Conservation (phyloP, 2,797 vertebrate genomes). For the Ctenosaura bakeri region DNA sequence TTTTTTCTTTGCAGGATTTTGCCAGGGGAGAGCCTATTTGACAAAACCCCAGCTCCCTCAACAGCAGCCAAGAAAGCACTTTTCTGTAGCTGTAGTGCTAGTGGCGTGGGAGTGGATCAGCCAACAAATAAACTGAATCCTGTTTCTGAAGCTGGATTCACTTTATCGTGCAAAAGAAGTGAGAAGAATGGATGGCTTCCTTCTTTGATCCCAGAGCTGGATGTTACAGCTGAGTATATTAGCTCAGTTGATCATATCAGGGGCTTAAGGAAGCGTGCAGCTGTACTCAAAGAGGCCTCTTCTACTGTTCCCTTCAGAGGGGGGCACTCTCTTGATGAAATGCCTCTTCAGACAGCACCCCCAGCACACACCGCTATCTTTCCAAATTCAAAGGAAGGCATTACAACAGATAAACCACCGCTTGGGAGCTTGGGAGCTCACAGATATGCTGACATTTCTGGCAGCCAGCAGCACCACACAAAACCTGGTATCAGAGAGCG, state of each 20-base stretch:
- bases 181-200: slow-evolving; percentile 74
- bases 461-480: slow-evolving; percentile 10
- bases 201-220: slow-evolving; percentile 86
- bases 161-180: slow-evolving; percentile 79
- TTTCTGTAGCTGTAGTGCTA: slow-evolving; percentile 83
- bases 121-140: slow-evolving; percentile 63
- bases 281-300: slow-evolving; percentile 49
- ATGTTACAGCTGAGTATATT: slow-evolving; percentile 87
- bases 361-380: neutral
- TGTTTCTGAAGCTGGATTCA: slow-evolving; percentile 54
- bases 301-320: slow-evolving; percentile 43
- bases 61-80: slow-evolving; percentile 58
- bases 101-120: slow-evolving; percentile 37
- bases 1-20: slow-evolving; percentile 80
- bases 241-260: slow-evolving; percentile 68
- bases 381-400: slow-evolving; percentile 41
- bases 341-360: slow-evolving; percentile 27
- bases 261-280: slow-evolving; percentile 67
- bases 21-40: slow-evolving; percentile 89
- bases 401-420: slow-evolving; percentile 43
- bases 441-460: slow-evolving; percentile 5
- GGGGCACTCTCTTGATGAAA: slow-evolving; percentile 41
- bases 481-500: slow-evolving; percentile 50
- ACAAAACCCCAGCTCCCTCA: slow-evolving; percentile 76
- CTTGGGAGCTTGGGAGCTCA: slow-evolving; percentile 14